Conservation (phyloP, 2,113 vertebrate species). For the Nipponia nippon region DNA sequence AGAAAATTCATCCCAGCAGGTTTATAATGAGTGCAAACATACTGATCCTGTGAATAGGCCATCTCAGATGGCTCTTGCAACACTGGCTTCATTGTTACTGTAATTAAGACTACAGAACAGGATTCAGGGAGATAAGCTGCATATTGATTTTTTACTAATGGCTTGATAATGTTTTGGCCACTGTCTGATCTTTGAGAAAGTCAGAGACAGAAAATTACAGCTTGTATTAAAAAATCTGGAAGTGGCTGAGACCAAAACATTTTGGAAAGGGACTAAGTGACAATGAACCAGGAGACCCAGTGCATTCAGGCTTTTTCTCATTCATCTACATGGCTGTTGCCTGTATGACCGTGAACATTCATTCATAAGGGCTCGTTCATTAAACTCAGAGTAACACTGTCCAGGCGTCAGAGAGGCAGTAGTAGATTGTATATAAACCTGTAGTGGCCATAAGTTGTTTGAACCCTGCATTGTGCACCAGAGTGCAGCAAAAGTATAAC, state of each 20-base stretch:
- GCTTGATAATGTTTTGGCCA: not conserved
- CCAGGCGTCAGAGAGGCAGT: not conserved
- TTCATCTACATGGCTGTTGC: not conserved
- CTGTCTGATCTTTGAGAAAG: not conserved
- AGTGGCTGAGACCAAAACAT: not conserved
- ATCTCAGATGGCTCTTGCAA: not conserved
- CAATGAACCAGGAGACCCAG: not conserved
- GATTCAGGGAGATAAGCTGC: not conserved
- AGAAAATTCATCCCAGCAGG: not conserved
- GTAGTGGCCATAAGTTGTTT: not conserved
- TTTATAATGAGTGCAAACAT: not conserved
- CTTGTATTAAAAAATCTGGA: not conserved
- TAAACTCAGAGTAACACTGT: not conserved
- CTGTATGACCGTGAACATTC: not conserved
- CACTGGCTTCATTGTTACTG: not conserved
- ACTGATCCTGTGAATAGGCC: not conserved
- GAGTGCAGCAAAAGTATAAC: conserved; percentile 12
- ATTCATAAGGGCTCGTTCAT: not conserved
- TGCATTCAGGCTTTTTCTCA: not conserved
- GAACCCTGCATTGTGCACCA: not conserved
- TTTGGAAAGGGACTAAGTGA: not conserved
- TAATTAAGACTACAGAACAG: not conserved
- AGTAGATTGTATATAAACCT: not conserved
- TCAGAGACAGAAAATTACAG: not conserved
- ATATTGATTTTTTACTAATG: not conserved